These are phyloP conservation scores for Melieria picta DNA, from an alignment of 2,888 invertebrate genomes.

Conservation along the genomic window DNA sequence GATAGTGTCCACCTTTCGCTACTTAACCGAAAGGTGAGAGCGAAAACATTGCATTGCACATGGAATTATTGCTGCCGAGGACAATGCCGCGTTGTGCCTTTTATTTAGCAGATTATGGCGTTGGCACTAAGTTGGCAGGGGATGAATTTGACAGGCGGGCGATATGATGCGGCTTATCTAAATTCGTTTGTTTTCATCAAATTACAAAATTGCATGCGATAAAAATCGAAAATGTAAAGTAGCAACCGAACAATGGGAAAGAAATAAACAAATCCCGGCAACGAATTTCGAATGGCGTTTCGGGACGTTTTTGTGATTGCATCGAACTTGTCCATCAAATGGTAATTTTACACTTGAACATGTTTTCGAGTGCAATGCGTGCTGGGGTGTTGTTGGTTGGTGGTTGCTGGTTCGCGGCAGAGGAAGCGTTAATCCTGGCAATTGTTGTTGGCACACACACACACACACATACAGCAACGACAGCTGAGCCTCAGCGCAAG, in stretches of 20 bases:
- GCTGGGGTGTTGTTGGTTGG: slow-evolving; percentile 9
- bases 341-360: slow-evolving; percentile 41
- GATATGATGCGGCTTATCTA: slow-evolving; percentile 46
- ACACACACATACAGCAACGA: slow-evolving; percentile 17
- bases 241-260: neutral
- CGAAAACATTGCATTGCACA: too few relatives aligned
- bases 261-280: slow-evolving; percentile 8
- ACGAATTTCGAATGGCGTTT: slow-evolving; percentile 9
- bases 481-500: slow-evolving; percentile 6
- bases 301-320: slow-evolving; percentile 15
- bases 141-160: slow-evolving; percentile 39
- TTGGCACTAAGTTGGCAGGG: neutral
- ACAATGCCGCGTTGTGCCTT: too few relatives aligned
- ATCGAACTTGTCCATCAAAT: slow-evolving; percentile 56
- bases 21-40: too few relatives aligned
- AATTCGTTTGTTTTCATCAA: slow-evolving; percentile 64
- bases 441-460: slow-evolving; percentile 24
- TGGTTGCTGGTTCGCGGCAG: slow-evolving; percentile 25
- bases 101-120: too few relatives aligned
- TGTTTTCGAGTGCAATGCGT: slow-evolving; percentile 21
- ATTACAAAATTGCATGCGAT: slow-evolving; percentile 64
- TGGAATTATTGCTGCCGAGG: too few relatives aligned
- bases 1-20: too few relatives aligned
- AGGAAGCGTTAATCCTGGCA: slow-evolving; percentile 28
- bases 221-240: slow-evolving; percentile 50